Percentiles rank a stretch among this genome's conserved stretches.
Evolutionary conservation across 92 coral and sea anemone species (phyloP).

Genomic region (Epizoanthus scotinus): DNA sequence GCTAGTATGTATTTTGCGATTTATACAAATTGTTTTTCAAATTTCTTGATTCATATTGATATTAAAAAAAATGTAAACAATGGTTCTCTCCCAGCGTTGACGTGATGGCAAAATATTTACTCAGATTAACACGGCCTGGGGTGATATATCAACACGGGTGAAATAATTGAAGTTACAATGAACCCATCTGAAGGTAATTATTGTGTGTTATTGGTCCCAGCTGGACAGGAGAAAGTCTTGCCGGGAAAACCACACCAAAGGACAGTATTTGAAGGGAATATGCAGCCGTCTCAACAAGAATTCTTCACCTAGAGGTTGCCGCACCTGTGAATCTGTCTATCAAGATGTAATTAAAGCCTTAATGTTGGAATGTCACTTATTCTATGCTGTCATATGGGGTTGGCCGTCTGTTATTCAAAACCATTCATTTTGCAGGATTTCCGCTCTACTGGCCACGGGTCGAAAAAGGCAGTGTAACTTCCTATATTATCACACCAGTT

Average conservation of each 20-base stretch:
- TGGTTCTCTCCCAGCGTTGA: conserved; percentile 30
- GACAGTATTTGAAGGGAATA: too few species aligned
- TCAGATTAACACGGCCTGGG: conserved; percentile 15
- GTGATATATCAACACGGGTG: conserved; percentile 1
- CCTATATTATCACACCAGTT: not conserved
- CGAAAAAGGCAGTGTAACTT: conserved; percentile 18
- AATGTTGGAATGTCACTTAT: conserved; percentile 32
- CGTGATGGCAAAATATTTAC: conserved; percentile 35
- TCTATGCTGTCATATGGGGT: conserved; percentile 27
- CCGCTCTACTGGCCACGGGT: conserved; percentile 30
- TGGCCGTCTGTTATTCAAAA: conserved; percentile 34
- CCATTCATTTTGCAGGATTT: conserved; percentile 36
- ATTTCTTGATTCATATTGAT: conserved; percentile 14
- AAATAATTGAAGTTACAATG: not conserved
- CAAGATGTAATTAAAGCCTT: conserved; percentile 33
- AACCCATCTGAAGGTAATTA: not conserved
- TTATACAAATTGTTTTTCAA: conserved; percentile 12
- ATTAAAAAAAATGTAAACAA: conserved; percentile 27
- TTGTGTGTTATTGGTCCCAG: not conserved
- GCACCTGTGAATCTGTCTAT: conserved; percentile 19
- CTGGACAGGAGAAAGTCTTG: not conserved
- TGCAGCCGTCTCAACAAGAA: not conserved
- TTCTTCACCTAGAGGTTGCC: not conserved
- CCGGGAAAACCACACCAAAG: not conserved
- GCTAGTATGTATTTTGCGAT: not conserved